Conservation (phyloP, 2,797 vertebrate genomes). For the Pelobates cultripes region DNA sequence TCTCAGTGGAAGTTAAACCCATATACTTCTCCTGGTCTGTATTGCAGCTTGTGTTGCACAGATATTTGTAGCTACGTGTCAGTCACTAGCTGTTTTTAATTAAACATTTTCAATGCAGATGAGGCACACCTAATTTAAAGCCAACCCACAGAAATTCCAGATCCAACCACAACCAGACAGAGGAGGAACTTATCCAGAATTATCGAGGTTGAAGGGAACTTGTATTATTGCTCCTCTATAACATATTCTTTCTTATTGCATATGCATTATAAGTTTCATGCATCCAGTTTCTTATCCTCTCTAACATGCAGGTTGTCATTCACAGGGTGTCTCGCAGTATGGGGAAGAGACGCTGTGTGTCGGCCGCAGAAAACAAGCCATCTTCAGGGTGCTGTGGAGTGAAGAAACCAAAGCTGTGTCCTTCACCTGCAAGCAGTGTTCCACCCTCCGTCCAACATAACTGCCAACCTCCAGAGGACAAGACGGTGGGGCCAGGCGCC, state of each 20-base stretch:
- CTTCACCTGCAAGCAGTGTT: constrained; percentile 71
- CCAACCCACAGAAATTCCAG: not conserved
- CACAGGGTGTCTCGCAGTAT: constrained; percentile 79
- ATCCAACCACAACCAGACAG: not conserved
- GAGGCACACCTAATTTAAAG: not conserved
- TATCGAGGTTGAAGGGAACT: too few species aligned
- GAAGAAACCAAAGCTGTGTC: constrained; percentile 81
- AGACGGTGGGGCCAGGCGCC: constrained; percentile 79
- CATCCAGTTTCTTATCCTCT: too few species aligned
- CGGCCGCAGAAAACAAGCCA: constrained; percentile 82
- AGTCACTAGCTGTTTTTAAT: not conserved
- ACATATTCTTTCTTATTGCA: too few species aligned
- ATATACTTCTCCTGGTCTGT: not conserved
- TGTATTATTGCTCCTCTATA: too few species aligned
- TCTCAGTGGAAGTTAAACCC: not conserved
- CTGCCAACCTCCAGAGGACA: constrained; percentile 79
- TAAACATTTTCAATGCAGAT: not conserved
- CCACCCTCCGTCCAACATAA: constrained; percentile 81
- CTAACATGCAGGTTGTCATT: constrained; percentile 13
- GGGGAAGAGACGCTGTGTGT: constrained; percentile 84
- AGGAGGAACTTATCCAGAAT: not conserved
- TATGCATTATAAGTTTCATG: too few species aligned
- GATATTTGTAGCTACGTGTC: not conserved
- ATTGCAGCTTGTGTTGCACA: not conserved
- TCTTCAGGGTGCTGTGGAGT: constrained; percentile 83